Base-by-base conservation (phyloP, 2,888 invertebrate genomes). In the Polietes domitor region DNA sequence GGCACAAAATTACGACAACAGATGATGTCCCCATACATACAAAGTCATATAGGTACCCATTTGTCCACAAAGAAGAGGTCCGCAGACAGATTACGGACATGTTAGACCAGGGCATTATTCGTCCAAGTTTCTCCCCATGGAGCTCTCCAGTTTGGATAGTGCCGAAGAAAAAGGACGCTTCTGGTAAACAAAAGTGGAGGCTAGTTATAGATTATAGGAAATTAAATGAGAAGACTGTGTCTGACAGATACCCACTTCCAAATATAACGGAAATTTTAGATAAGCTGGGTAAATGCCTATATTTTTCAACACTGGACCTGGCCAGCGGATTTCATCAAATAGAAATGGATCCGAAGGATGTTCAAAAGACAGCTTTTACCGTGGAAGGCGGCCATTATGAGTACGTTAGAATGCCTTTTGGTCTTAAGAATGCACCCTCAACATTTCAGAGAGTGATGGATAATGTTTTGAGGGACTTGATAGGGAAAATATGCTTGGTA, bases 41-140 rank as follows among this genome's bases (percentile, higher is more conserved):
- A n/a, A 0, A 75, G 28, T 10, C 68, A 2, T 85, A 83, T 53
- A 73, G 82, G 37, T 86, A 82, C 28, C 82, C 86, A 0, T 75
- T 82, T 17, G 15, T 82, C 10, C 82, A 83, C 55, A 79, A 58
- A 15, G 32, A 68, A 17, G 73, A 75, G 17, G 68, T 80, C 1
- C 47, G 24, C 1, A 28, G 37, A 19, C 55, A 74, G 50, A 75
- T 80, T 19, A 47, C 61, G 70, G 73, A 74, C 77, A 71, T 74
- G 61, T 63, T 80, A 6, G 19, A 37, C 1, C 4, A 0, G 9
- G 26, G 24, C 10, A 80, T 71, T 61, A n/a, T n/a, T n/a, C n/a
- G n/a, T n/a, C n/a, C n/a, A n/a, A n/a, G n/a, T n/a, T n/a, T n/a
- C n/a, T n/a, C n/a, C n/a, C n/a, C n/a, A n/a, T n/a, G n/a, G n/a